Percentiles rank a stretch among this genome's conserved stretches.
Conservation (phyloP, 2,797 vertebrate species). For the Pyrocephalus nanus region DNA sequence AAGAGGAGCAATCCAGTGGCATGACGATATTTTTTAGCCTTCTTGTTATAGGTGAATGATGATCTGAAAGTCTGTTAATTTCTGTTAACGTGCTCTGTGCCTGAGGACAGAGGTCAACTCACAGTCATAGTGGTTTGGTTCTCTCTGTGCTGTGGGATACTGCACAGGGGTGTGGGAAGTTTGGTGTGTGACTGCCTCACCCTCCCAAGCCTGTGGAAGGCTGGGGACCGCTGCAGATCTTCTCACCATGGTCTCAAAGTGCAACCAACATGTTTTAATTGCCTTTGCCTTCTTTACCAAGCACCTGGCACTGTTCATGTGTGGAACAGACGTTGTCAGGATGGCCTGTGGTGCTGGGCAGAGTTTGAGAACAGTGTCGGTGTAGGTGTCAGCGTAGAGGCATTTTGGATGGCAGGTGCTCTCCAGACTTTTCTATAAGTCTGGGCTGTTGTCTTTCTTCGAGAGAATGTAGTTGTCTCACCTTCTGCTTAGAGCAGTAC, state of each 20-base stretch:
- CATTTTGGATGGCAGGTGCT: neutral
- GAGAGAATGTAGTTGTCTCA: neutral
- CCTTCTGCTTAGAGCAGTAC: neutral
- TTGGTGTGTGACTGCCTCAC: neutral
- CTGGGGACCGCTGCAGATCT: neutral
- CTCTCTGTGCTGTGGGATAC: neutral
- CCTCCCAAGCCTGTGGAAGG: neutral
- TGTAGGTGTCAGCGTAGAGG: neutral
- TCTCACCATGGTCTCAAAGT: neutral
- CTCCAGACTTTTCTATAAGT: neutral
- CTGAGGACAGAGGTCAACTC: neutral
- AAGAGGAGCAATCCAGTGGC: slow-evolving; percentile 97
- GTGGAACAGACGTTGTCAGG: neutral
- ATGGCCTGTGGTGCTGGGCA: neutral
- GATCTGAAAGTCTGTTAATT: neutral
- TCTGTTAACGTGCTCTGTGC: neutral
- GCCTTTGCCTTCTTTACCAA: neutral
- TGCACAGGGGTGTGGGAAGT: neutral
- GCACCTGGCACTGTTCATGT: neutral
- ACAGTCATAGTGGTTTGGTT: neutral
- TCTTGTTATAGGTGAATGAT: slow-evolving; percentile 89
- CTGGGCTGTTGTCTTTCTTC: neutral
- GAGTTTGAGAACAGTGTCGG: neutral
- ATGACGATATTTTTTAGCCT: slow-evolving; percentile 98
- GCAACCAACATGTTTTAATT: neutral